Evolutionary conservation across 2,797 vertebrate genomes (phyloP).

Genomic region (Tenualosa thibaudeaui): DNA sequence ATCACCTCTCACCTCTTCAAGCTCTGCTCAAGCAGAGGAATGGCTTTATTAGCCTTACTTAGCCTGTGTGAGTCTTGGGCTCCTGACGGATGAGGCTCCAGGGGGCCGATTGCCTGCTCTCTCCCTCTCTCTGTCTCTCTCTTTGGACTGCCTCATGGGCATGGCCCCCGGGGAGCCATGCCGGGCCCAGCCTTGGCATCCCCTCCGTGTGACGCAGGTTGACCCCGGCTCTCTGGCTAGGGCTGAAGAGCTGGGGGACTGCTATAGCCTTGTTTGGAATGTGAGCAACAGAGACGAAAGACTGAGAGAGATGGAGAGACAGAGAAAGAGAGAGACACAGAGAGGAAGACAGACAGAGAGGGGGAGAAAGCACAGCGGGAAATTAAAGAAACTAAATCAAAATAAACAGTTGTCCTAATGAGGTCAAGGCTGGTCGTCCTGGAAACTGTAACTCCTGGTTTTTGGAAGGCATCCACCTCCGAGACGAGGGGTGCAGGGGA

Average conservation of each 20-base stretch:
- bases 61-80: slow-evolving; percentile 1
- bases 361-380: slow-evolving; percentile 32
- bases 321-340: not conserved
- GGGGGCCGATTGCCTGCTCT: not conserved
- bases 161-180: not conserved
- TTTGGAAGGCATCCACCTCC: slow-evolving; percentile 52
- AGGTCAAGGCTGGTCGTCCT: slow-evolving; percentile 49
- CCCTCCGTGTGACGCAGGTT: not conserved
- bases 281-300: not conserved
- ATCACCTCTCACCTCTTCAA: slow-evolving; percentile 23
- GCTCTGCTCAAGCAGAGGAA: not conserved
- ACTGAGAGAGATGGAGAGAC: not conserved
- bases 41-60: slow-evolving; percentile 26
- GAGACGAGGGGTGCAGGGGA: slow-evolving; percentile 26
- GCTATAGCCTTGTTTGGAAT: slow-evolving; percentile 25
- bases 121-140: not conserved
- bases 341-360: not conserved
- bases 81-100: slow-evolving; percentile 3
- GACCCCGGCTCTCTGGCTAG: not conserved
- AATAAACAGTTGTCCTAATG: slow-evolving; percentile 60
- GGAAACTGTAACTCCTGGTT: slow-evolving; percentile 47
- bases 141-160: not conserved
- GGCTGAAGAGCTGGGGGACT: not conserved
- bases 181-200: not conserved
- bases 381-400: slow-evolving; percentile 61